Base-by-base conservation (phyloP, 2,797 vertebrate species). In the Chelonia mydas region DNA sequence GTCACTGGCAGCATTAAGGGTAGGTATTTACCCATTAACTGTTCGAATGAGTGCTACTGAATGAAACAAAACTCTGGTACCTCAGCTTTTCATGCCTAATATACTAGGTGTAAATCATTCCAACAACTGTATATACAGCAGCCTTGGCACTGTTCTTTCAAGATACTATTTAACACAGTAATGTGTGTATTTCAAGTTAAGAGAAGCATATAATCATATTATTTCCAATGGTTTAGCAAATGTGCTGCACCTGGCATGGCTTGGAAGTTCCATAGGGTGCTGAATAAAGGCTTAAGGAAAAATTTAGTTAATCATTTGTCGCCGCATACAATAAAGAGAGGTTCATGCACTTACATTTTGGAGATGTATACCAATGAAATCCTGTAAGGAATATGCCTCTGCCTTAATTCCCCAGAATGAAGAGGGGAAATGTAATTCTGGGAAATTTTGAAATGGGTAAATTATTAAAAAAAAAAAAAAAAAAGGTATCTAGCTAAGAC, bases 221-320 rank as follows among this genome's bases (percentile, higher is more conserved):
- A 28, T 47, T 92, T 96, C 91, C 92, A 90, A 81, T 80, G 86
- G 78, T 77, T 93, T 89, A 76, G 65, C 87, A 88, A 91, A 87
- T 80, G 33, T 76, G 4, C 76, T 94, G 23, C 83, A 23, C 87
- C 37, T 94, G 87, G 78, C 87, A 72, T 81, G 89, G 86, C 85
- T 81, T 86, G 77, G 91, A 78, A 68, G 37, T 50, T 80, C 81
- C 50, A 54, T 49, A 79, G 78, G 47, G 88, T 72, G 49, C 72
- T n/a, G 33, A 45, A 80, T 90, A 91, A 57, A 53, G 53, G 7
- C 76, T 95, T 94, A 88, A 55, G n/a, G 54, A 79, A 90, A 55
- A 54, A 23, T 9, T 72, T 93, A 49, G 23, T 81, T 92, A 68
- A 57, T 88, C 95, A 68, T 90, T 94, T 94, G 86, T 81, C 57